Conservation (phyloP, 2,113 vertebrate genomes). For the Tragelaphus scriptus region DNA sequence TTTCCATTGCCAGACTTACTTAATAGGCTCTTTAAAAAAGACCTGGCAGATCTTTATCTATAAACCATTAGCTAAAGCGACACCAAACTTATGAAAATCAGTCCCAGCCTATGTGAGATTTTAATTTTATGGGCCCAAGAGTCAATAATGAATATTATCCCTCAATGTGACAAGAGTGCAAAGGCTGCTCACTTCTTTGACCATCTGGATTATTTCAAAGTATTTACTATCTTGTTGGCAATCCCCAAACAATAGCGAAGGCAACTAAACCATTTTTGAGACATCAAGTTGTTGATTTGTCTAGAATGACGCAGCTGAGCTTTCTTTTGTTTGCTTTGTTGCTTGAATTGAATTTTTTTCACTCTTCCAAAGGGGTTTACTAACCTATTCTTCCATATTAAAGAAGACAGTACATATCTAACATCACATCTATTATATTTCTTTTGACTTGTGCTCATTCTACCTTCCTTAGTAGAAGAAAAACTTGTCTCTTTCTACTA, state of each 20-base stretch:
- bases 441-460: not conserved
- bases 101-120: not conserved
- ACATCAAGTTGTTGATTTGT: not conserved
- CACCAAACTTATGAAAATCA: slow-evolving; percentile 14
- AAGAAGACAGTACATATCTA: not conserved
- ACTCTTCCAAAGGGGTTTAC: not conserved
- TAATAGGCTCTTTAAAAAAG: slow-evolving; percentile 26
- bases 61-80: slow-evolving; percentile 35
- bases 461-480: not conserved
- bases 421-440: not conserved
- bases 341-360: not conserved
- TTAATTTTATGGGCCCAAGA: slow-evolving; percentile 16
- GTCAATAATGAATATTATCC: slow-evolving; percentile 53
- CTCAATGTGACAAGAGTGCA: slow-evolving; percentile 18
- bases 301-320: not conserved
- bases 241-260: not conserved
- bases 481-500: not conserved
- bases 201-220: slow-evolving; percentile 24
- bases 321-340: not conserved
- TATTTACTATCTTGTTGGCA: slow-evolving; percentile 6
- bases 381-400: not conserved
- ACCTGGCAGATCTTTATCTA: not conserved
- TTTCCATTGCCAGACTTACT: slow-evolving; percentile 1
- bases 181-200: slow-evolving; percentile 28
- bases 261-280: slow-evolving; percentile 2